Conservation (phyloP, 2,888 invertebrate species). For the Eugnorisma glareosa region DNA sequence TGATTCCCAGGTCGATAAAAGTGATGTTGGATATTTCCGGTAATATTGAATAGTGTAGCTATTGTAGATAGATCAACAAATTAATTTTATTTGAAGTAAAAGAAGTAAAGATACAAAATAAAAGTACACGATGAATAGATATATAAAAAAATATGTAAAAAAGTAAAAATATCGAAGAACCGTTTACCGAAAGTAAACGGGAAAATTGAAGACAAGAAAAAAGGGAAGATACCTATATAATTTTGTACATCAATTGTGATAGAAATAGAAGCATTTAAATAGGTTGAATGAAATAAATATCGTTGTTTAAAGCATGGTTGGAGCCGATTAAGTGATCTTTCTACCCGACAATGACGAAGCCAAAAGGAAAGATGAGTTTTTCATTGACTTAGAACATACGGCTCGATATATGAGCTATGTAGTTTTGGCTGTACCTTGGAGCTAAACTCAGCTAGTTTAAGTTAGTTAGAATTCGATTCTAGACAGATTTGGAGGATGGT, state of each 20-base stretch:
- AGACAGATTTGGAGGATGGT: too few relatives aligned
- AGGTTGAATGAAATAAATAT: background rate
- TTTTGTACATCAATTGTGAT: background rate
- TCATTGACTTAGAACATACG: background rate
- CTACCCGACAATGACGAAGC: background rate
- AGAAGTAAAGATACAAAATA: background rate
- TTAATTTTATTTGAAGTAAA: background rate
- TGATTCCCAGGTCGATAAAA: background rate
- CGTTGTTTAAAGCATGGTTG: background rate
- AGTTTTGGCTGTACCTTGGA: slow-evolving; percentile 14
- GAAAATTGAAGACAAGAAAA: background rate
- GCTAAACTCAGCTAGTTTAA: too few relatives aligned
- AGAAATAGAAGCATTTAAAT: background rate
- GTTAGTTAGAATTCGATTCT: too few relatives aligned
- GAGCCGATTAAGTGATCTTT: background rate
- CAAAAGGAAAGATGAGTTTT: background rate
- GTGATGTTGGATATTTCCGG: background rate
- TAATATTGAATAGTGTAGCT: background rate
- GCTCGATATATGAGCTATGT: slow-evolving; percentile 5
- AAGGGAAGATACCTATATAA: background rate
- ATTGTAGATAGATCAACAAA: background rate
- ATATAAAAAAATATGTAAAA: background rate
- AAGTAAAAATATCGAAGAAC: background rate
- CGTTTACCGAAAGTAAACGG: background rate
- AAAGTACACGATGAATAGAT: background rate